Evolutionary conservation across 37 sponge, comb jelly and placozoan species (phyloP), one percentile per base, ranked within the genome.

Genomic region (Eunapius fragilis): DNA sequence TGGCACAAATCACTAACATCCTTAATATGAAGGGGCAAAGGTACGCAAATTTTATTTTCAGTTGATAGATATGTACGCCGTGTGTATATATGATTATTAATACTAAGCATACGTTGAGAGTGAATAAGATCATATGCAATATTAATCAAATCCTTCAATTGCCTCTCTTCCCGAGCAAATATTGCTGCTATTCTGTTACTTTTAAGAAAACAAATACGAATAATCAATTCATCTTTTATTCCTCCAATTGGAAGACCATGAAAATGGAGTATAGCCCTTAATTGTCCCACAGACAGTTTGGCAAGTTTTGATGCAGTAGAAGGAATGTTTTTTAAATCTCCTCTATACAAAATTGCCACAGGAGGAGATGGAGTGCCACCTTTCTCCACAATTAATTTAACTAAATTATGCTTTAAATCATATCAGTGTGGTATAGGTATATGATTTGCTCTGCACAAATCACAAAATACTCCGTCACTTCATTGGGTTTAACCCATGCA

Each of bases 211-310:
- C 58, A 79, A 27, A 47, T 27, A 67, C 67, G 48, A 11, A 79
- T 28, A 48, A 79, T 67, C 31, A 79, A 67, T 49, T 79, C 67
- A 26, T 79, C 80, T 25, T 79, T 79, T 33, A 26, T 30, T 78
- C 78, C 78, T 28, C 41, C 48, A 49, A 58, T 79, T 24, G 80
- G 34, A 27, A 79, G 11, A 25, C 58, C 11, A 47, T 79, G 80
- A 25, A 67, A 50, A 11, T 30, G 27, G 11, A 79, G 68, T 67
- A 79, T 32, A 67, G 80, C 26, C 34, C 58, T 79, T 33, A 79
- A 32, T 27, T 79, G 32, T 67, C 67, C 27, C 27, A 79, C 58
- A 9, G 68, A 67, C 31, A 79, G 80, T 26, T 67, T 58, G 26
- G 48, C 58, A 31, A 79, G 48, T 27, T 26, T 67, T 45, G 67